Evolutionary conservation across 2,113 vertebrate species (phyloP), one percentile per base, ranked within the genome.

Genomic region (Sinocyclocheilus grahami): DNA sequence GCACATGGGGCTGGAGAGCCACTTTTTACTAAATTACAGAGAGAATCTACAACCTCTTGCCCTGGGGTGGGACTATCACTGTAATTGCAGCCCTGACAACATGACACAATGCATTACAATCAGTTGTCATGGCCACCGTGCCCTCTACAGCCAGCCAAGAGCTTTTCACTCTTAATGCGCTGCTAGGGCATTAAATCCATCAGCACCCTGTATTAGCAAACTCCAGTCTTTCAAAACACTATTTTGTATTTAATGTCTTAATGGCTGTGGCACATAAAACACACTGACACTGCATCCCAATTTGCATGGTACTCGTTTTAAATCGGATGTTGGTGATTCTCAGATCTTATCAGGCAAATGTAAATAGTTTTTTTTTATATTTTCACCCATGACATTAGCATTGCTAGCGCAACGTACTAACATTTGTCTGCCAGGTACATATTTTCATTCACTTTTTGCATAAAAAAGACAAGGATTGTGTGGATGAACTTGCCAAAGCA

Each of bases 21-120:
- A 75, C 48, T 81, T 86, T 85, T 83, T 39, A 76, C 77, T 63
- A 86, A 88, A 89, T 84, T 48, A 69, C 78, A 53, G 65, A 85
- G 82, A 33, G 71, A 71, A 85, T 84, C 72, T 65, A 62, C 48
- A 87, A 86, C 78, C 72, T 84, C 74, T 39, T 48, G 82, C 37
- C 84, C 53, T 46, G 78, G 13, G 18, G 71, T 72, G 79, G 78
- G 55, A 84, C 37, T 65, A 51, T 83, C 76, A 84, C 46, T 65
- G 78, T 86, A 88, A 90, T 88, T 89, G 78, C 78, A 82, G 46
- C 72, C 69, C 79, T 89, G 88, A 88, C 87, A 89, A 87, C 82
- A 87, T 87, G 87, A 89, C 88, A 89, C 78, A 82, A 65, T 63
- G 51, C 76, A 85, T 90, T 87, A 88, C 30, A 86, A 75, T 88